Conservation (phyloP, 1,140 invertebrate genomes). For the Pseudomyrmex gracilis region DNA sequence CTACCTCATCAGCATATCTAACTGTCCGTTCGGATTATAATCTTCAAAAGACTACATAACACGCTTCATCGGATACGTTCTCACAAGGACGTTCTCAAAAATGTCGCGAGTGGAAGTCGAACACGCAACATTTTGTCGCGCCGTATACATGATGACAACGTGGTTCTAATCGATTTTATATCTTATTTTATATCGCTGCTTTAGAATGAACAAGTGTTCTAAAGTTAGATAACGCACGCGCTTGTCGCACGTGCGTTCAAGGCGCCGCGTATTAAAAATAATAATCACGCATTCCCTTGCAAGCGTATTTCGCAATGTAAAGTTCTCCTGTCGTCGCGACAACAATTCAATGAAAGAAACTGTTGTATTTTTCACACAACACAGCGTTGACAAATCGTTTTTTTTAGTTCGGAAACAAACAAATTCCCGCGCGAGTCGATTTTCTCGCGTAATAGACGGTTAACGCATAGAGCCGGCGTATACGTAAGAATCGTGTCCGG, state of each 20-base stretch:
- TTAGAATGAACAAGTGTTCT: no score
- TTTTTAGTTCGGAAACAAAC: slow-evolving; percentile 25
- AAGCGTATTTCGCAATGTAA: slow-evolving; percentile 33
- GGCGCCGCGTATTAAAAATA: slow-evolving; percentile 38
- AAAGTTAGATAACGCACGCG: not conserved
- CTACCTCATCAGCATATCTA: slow-evolving; percentile 69
- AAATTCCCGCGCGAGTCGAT: slow-evolving; percentile 29
- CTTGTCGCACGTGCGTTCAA: slow-evolving; percentile 31
- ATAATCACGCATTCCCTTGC: slow-evolving; percentile 18
- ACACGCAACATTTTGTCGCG: not conserved
- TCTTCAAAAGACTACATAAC: not conserved
- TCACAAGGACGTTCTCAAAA: not conserved
- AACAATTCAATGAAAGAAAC: slow-evolving; percentile 39
- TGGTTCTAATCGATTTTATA: no score
- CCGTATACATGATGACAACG: not conserved
- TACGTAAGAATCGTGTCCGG: slow-evolving; percentile 2
- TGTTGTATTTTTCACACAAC: slow-evolving; percentile 9
- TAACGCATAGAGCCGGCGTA: slow-evolving; percentile 35
- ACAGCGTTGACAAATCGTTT: slow-evolving; percentile 19
- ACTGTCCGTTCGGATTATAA: slow-evolving; percentile 59
- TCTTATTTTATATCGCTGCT: no score
- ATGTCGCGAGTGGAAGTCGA: not conserved
- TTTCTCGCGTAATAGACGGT: slow-evolving; percentile 25
- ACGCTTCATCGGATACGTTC: not conserved
- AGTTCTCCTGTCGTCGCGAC: slow-evolving; percentile 25